A percentile compares a stretch with the other conserved stretches of the same genome.
phyloP scores from a whole-genome alignment of 2,888 invertebrate species.

The Portevinia maculata region DNA sequence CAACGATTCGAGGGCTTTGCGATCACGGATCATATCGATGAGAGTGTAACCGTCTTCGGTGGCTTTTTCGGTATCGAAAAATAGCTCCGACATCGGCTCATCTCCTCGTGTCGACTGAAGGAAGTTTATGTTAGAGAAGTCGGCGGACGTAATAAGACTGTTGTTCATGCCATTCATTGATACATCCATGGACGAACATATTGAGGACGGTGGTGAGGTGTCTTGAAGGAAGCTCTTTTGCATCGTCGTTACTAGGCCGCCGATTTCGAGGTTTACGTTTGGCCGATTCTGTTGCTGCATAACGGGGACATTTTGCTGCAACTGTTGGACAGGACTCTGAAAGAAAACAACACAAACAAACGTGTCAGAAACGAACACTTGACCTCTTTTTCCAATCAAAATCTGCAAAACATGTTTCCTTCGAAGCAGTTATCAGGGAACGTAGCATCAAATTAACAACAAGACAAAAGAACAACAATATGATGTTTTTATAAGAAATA shows the following conservation, averaged over 20 bases:
- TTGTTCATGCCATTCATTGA: conserved; percentile 80
- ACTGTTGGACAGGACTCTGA: conserved; percentile 58
- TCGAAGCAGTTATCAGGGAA: too few species aligned
- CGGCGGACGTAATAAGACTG: conserved; percentile 82
- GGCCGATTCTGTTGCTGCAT: conserved; percentile 58
- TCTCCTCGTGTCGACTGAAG: conserved; percentile 79
- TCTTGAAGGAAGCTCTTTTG: conserved; percentile 82
- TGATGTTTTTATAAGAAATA: too few species aligned
- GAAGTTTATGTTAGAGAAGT: conserved; percentile 81
- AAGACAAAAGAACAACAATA: neutral
- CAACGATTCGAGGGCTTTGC: conserved; percentile 80
- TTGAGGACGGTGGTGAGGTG: conserved; percentile 82
- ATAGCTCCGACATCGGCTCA: conserved; percentile 71
- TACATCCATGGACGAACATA: conserved; percentile 80
- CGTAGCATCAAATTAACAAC: neutral
- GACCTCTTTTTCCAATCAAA: too few species aligned
- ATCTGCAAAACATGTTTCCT: too few species aligned
- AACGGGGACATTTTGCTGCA: conserved; percentile 41
- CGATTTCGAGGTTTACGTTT: conserved; percentile 81
- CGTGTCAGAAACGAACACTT: neutral
- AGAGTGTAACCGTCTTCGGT: conserved; percentile 78
- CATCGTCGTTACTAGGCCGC: conserved; percentile 82
- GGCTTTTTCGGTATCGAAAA: conserved; percentile 75
- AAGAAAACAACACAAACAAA: conserved; percentile 6
- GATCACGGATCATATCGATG: conserved; percentile 81